phyloP scores from a whole-genome alignment of 2,113 vertebrate genomes.

The Phasianus colchicus region DNA sequence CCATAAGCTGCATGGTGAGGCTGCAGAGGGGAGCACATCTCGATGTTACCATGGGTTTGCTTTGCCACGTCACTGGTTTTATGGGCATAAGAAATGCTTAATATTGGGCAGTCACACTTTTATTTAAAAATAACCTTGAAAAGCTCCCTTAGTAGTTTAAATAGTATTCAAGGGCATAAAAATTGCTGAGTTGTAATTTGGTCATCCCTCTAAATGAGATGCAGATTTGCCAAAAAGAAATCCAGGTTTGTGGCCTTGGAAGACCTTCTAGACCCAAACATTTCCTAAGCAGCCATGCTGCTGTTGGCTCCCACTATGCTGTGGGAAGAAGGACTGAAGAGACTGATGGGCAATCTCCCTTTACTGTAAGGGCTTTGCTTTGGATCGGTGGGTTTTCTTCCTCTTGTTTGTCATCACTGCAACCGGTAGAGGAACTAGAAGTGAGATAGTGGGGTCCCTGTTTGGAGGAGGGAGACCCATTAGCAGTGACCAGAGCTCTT shows the following conservation, averaged over 20 bases:
- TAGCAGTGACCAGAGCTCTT: neutral
- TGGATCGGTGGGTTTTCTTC: slow-evolving; percentile 49
- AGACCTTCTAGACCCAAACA: neutral
- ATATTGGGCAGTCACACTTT: neutral
- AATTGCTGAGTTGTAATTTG: neutral
- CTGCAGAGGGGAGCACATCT: neutral
- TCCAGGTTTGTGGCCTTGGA: neutral
- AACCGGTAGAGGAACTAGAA: neutral
- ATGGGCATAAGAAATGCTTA: neutral
- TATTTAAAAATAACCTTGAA: neutral
- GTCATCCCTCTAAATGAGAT: neutral
- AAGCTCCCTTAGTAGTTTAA: neutral
- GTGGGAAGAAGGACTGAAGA: neutral
- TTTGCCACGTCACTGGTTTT: slow-evolving; percentile 15
- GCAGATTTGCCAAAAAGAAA: neutral
- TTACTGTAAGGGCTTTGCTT: slow-evolving; percentile 50
- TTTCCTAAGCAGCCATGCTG: accelerated
- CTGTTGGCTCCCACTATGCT: accelerated
- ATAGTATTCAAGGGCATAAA: neutral
- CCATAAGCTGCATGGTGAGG: neutral
- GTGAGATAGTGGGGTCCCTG: neutral
- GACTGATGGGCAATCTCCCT: neutral
- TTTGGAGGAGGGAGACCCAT: neutral
- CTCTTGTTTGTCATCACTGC: slow-evolving; percentile 48
- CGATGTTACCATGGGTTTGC: neutral